These are phyloP conservation scores for Pycnomerus fuliginosus DNA, from an alignment of 2,888 invertebrate species.

Conservation along the genomic window DNA sequence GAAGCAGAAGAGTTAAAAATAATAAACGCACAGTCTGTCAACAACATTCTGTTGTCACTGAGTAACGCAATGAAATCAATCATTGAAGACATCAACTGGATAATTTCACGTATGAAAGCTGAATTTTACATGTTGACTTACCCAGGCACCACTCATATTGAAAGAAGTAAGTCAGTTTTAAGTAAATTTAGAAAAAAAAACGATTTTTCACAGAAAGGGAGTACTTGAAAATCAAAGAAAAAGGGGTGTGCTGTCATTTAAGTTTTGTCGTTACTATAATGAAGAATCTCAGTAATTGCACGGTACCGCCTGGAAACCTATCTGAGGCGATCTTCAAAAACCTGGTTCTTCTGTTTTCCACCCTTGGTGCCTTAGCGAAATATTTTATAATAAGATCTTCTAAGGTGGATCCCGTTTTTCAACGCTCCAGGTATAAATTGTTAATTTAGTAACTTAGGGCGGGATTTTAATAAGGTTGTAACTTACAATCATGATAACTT, in stretches of 20 bases:
- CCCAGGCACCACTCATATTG: slow-evolving; percentile 39
- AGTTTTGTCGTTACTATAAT: slow-evolving; percentile 58
- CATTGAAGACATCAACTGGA: slow-evolving; percentile 52
- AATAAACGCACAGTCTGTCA: slow-evolving; percentile 46
- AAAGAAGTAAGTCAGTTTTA: slow-evolving; percentile 40
- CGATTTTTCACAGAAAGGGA: neutral
- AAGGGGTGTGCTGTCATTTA: slow-evolving; percentile 60
- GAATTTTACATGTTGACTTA: slow-evolving; percentile 46
- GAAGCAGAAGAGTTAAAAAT: slow-evolving; percentile 44
- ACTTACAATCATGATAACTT: no score
- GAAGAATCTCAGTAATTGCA: slow-evolving; percentile 55
- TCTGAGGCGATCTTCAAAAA: slow-evolving; percentile 60
- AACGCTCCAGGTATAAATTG: slow-evolving; percentile 56
- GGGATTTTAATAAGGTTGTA: no score
- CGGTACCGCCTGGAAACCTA: slow-evolving; percentile 56
- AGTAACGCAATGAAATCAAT: slow-evolving; percentile 48
- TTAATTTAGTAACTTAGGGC: no score
- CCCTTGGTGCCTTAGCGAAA: slow-evolving; percentile 59
- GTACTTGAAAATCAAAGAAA: slow-evolving; percentile 57
- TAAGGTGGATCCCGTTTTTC: slow-evolving; percentile 54
- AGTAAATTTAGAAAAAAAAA: neutral
- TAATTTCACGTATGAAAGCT: slow-evolving; percentile 48
- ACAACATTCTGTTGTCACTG: slow-evolving; percentile 47
- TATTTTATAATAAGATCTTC: slow-evolving; percentile 59
- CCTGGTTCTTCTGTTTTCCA: slow-evolving; percentile 57